These are phyloP conservation scores for Petrolisthes cinctipes DNA, from an alignment of 2,888 invertebrate species.

Conservation along the genomic window DNA sequence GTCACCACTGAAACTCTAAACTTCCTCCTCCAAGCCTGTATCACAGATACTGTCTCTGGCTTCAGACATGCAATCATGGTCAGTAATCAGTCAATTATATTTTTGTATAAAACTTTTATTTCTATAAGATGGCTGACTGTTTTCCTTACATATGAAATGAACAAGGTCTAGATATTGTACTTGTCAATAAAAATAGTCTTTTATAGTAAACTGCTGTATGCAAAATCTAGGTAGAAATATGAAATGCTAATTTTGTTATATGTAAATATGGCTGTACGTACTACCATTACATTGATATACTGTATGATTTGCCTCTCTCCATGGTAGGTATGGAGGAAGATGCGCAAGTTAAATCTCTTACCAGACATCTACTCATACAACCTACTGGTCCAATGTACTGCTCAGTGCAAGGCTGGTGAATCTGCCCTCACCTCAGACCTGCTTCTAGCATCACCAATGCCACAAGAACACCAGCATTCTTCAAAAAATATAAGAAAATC, in stretches of 20 bases:
- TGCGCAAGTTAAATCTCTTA: conserved; percentile 76
- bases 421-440: conserved; percentile 41
- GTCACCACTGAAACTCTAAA: conserved; percentile 80
- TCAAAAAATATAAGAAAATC: background rate
- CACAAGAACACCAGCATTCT: too few relatives aligned
- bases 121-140: too few relatives aligned
- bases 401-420: conserved; percentile 85
- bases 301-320: background rate
- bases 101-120: background rate
- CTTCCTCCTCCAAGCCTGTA: conserved; percentile 86
- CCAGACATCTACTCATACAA: conserved; percentile 84
- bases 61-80: conserved; percentile 83
- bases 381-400: conserved; percentile 81
- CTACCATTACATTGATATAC: background rate
- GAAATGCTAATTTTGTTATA: too few relatives aligned
- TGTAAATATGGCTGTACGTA: too few relatives aligned
- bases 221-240: too few relatives aligned
- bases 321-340: conserved; percentile 82
- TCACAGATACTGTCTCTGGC: conserved; percentile 82
- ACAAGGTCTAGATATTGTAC: too few relatives aligned
- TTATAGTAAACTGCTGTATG: too few relatives aligned
- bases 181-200: too few relatives aligned
- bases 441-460: background rate
- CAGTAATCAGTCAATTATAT: conserved; percentile 38
- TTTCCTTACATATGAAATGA: too few relatives aligned